phyloP scores from a whole-genome alignment of 53 echinoderm and acorn worm genomes.

The Patiria pectinifera region DNA sequence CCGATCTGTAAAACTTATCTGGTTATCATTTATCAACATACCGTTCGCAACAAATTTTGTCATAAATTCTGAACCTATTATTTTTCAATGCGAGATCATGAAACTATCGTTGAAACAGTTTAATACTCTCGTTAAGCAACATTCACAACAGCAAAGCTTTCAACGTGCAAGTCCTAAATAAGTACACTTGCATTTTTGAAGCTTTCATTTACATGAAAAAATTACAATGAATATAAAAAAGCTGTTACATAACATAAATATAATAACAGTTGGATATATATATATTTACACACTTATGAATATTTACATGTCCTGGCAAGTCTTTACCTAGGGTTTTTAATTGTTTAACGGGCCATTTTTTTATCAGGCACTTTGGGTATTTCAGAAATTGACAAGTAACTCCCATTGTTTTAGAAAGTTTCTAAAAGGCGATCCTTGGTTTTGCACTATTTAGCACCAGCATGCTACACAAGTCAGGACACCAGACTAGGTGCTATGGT shows the following conservation, averaged over 20 bases:
- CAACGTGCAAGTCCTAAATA: too few relatives aligned
- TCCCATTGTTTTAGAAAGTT: neutral
- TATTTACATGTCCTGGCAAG: conserved; percentile 14
- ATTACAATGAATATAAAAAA: neutral
- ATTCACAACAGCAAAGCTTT: neutral
- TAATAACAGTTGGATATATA: neutral
- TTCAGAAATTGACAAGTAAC: neutral
- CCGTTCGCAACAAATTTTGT: neutral
- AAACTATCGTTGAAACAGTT: neutral
- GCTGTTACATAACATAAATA: neutral
- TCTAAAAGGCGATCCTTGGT: neutral
- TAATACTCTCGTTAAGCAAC: neutral
- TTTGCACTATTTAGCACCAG: neutral
- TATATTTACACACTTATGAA: neutral
- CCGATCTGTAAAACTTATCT: too few relatives aligned
- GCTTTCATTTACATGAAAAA: neutral
- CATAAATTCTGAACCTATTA: neutral
- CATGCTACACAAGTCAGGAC: neutral
- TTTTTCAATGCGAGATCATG: neutral
- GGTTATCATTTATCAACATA: neutral
- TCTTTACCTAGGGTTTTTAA: neutral
- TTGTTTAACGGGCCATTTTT: neutral
- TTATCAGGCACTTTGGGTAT: conserved; percentile 2
- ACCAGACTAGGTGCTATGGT: neutral
- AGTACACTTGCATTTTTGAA: too few relatives aligned